Percentiles rank a stretch among this genome's conserved stretches.
phyloP scores from a whole-genome alignment of 2,888 invertebrate species.

The Ophion ventricosus region DNA sequence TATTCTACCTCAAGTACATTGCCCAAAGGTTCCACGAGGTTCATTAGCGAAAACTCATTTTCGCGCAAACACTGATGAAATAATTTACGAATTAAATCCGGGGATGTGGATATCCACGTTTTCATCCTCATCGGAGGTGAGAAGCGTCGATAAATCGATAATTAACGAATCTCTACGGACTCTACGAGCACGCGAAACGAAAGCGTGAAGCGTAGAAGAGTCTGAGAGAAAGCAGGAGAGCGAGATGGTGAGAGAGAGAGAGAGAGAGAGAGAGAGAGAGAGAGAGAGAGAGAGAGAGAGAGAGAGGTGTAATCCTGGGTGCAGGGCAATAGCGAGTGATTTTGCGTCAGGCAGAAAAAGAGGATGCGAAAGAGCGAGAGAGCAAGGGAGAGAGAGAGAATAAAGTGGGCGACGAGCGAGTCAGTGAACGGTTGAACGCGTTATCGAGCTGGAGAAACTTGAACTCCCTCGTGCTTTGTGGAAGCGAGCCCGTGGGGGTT shows the following conservation, averaged over 20 bases:
- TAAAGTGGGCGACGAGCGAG: slow-evolving; percentile 54
- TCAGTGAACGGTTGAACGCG: slow-evolving; percentile 54
- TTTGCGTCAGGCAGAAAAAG: slow-evolving; percentile 38
- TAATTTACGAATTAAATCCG: neutral
- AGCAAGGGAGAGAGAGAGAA: slow-evolving; percentile 38
- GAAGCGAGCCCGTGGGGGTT: slow-evolving; percentile 35
- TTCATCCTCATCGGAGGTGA: slow-evolving; percentile 66
- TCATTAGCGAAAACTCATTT: neutral
- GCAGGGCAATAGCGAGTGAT: slow-evolving; percentile 55
- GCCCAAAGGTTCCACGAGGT: neutral
- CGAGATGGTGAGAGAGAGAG: slow-evolving; percentile 16
- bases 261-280: slow-evolving; percentile 21
- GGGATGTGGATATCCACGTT: slow-evolving; percentile 27
- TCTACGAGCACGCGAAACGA: slow-evolving; percentile 40
- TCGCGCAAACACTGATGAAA: slow-evolving; percentile 5
- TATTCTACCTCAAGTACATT: slow-evolving; percentile 10
- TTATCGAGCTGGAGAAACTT: slow-evolving; percentile 60
- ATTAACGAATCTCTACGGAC: slow-evolving; percentile 52
- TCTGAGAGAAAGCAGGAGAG: slow-evolving; percentile 24
- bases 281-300: slow-evolving; percentile 23
- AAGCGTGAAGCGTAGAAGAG: slow-evolving; percentile 43
- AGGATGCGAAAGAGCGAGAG: slow-evolving; percentile 21
- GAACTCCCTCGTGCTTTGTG: slow-evolving; percentile 43
- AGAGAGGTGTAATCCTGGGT: slow-evolving; percentile 40
- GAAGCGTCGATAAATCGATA: slow-evolving; percentile 66